Conservation (phyloP, 2,113 vertebrate genomes). For the Ophthalmolycus amberensis region DNA sequence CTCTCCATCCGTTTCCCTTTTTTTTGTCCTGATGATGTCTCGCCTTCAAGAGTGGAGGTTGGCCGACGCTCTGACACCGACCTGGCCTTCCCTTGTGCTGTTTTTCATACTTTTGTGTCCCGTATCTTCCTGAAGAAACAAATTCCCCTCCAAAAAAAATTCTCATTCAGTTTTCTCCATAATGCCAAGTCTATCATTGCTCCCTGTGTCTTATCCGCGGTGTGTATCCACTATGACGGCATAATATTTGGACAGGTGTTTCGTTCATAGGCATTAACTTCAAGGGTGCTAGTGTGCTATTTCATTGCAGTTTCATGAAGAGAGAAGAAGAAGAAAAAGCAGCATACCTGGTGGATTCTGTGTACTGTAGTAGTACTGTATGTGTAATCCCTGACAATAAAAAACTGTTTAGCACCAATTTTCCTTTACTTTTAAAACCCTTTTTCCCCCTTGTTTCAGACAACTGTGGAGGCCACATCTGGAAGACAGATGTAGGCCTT, state of each 20-base stretch:
- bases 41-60: constrained; percentile 18
- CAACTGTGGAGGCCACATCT: constrained; percentile 85
- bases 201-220: constrained; percentile 47
- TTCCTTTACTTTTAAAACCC: constrained; percentile 80
- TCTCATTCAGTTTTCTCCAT: constrained; percentile 53
- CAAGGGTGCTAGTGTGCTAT: constrained; percentile 51
- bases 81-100: constrained; percentile 19
- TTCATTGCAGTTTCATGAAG: constrained; percentile 54
- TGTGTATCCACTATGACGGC: constrained; percentile 68
- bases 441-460: constrained; percentile 68
- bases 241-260: constrained; percentile 87
- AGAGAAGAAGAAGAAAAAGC: constrained; percentile 24
- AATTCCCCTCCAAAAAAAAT: constrained; percentile 29
- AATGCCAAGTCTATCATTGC: constrained; percentile 55
- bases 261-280: constrained; percentile 74
- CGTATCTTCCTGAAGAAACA: constrained; percentile 28
- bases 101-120: constrained; percentile 7
- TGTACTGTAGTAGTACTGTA: constrained; percentile 58
- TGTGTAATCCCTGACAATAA: constrained; percentile 84
- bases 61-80: constrained; percentile 7
- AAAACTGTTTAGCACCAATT: constrained; percentile 86
- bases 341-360: constrained; percentile 35
- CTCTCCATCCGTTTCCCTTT: background rate
- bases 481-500: constrained; percentile 85
- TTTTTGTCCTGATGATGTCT: constrained; percentile 6